Percentiles rank a stretch among this genome's conserved stretches.
phyloP scores from a whole-genome alignment of 2,888 invertebrate species.

The Hartigia nigra region DNA sequence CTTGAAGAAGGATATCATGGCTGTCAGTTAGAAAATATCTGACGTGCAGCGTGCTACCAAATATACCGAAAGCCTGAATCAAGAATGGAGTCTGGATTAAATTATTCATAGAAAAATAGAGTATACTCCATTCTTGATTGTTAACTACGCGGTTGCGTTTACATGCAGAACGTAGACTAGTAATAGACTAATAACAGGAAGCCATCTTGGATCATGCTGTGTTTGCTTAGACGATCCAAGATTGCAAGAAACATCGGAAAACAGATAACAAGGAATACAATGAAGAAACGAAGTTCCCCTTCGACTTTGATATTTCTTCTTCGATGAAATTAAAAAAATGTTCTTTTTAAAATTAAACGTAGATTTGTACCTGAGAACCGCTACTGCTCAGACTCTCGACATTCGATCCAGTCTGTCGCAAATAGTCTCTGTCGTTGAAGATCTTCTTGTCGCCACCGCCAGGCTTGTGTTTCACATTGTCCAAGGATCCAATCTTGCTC shows the following conservation, averaged over 20 bases:
- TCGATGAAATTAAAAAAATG: background rate
- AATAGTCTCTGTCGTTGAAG: slow-evolving; percentile 91
- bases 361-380: slow-evolving; percentile 55
- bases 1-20: background rate
- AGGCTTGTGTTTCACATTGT: slow-evolving; percentile 91
- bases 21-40: background rate
- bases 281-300: background rate
- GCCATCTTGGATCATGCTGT: background rate
- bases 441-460: slow-evolving; percentile 95
- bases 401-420: slow-evolving; percentile 74
- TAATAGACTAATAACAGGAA: background rate
- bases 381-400: slow-evolving; percentile 59
- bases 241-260: background rate
- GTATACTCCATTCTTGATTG: background rate
- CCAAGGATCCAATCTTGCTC: slow-evolving; percentile 92
- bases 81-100: background rate
- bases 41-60: background rate
- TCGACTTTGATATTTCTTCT: background rate
- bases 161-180: background rate
- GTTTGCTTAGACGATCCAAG: background rate
- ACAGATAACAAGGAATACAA: background rate
- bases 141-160: background rate
- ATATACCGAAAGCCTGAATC: background rate
- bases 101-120: background rate
- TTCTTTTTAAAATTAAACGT: background rate